These are phyloP conservation scores for Drosophila erecta DNA, from an alignment of 1,140 invertebrate species.

Conservation along the genomic window DNA sequence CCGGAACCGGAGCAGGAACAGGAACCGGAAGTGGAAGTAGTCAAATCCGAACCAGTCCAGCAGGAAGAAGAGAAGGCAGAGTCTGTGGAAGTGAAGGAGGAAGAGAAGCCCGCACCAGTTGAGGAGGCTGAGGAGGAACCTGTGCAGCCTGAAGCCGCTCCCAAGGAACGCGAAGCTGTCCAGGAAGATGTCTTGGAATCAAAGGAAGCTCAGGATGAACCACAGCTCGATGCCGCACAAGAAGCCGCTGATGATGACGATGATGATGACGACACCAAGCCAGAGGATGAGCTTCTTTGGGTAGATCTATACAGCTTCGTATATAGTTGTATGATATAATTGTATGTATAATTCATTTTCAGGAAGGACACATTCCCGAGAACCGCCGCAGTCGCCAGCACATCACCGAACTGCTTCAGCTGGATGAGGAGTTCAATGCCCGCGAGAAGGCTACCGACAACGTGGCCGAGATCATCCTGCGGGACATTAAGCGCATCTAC, in stretches of 20 bases:
- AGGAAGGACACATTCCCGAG: slow-evolving; percentile 90
- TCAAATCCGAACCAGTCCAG: slow-evolving; percentile 47
- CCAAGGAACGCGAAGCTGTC: slow-evolving; percentile 43
- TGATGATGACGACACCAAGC: slow-evolving; percentile 82
- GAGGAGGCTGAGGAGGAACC: slow-evolving; percentile 80
- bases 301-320: slow-evolving; percentile 71
- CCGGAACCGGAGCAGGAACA: slow-evolving; percentile 10
- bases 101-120: slow-evolving; percentile 36
- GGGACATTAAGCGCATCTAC: slow-evolving; percentile 94
- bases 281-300: slow-evolving; percentile 87
- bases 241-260: slow-evolving; percentile 46
- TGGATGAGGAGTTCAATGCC: slow-evolving; percentile 91
- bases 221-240: slow-evolving; percentile 38
- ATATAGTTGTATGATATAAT: too few species aligned
- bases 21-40: slow-evolving; percentile 20
- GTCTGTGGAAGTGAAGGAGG: slow-evolving; percentile 47
- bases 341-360: not conserved
- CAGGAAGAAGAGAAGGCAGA: slow-evolving; percentile 30
- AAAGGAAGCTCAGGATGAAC: slow-evolving; percentile 40
- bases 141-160: slow-evolving; percentile 37
- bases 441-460: slow-evolving; percentile 90
- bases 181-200: slow-evolving; percentile 52
- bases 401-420: slow-evolving; percentile 91
- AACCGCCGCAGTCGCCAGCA: slow-evolving; percentile 92
- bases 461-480: slow-evolving; percentile 91